A percentile compares a stretch with the other conserved stretches of the same genome.
These are phyloP conservation scores for Temnothorax unifasciatus DNA, from an alignment of 2,888 invertebrate species.

Conservation along the genomic window DNA sequence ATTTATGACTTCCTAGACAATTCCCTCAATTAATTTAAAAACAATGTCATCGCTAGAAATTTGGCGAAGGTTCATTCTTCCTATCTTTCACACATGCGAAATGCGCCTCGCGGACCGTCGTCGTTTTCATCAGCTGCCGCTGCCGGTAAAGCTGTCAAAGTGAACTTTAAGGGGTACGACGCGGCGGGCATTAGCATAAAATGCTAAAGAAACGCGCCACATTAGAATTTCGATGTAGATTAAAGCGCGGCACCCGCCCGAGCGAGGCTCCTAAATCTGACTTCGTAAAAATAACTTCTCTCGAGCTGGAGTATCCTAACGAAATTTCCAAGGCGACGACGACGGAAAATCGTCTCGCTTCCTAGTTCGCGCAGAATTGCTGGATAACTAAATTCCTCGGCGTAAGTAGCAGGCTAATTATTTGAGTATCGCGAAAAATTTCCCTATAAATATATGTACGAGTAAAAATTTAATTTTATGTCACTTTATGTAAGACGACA, in stretches of 20 bases:
- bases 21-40: background rate
- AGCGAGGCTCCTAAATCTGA: conserved; percentile 52
- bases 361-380: conserved; percentile 19
- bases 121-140: conserved; percentile 71
- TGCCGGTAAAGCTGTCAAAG: conserved; percentile 63
- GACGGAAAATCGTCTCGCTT: conserved; percentile 33
- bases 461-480: background rate
- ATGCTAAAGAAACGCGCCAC: conserved; percentile 71
- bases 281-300: conserved; percentile 57
- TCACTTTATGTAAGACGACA: background rate
- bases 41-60: background rate
- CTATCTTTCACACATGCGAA: conserved; percentile 41
- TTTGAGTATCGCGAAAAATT: background rate
- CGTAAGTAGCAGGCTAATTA: background rate
- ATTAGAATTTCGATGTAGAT: conserved; percentile 72
- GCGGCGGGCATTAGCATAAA: conserved; percentile 68
- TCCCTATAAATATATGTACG: background rate
- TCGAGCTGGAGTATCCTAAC: conserved; percentile 34
- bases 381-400: background rate
- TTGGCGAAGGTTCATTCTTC: conserved; percentile 16
- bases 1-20: background rate
- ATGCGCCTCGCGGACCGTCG: conserved; percentile 30
- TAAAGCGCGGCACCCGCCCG: conserved; percentile 61
- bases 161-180: conserved; percentile 59
- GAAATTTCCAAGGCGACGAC: conserved; percentile 53